Evolutionary conservation across 2,113 vertebrate species (phyloP).

Genomic region (Diadophis punctatus): DNA sequence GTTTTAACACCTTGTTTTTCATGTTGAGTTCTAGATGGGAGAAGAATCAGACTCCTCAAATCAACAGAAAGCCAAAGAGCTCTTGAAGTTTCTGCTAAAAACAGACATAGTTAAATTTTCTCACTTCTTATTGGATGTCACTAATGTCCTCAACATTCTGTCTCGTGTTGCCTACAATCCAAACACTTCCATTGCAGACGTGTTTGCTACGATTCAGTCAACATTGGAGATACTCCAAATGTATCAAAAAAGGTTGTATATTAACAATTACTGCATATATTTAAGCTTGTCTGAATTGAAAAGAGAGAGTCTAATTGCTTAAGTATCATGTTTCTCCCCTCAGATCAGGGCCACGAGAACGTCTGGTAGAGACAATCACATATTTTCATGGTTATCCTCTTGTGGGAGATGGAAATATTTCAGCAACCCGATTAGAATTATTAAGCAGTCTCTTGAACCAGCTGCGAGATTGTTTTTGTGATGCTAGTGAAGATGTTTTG

Average conservation of each 20-base stretch:
- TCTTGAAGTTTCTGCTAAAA: conserved; percentile 54
- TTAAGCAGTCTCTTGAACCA: conserved; percentile 54
- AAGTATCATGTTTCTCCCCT: neutral
- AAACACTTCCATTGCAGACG: conserved; percentile 58
- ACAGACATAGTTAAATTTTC: conserved; percentile 53
- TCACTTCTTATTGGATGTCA: conserved; percentile 59
- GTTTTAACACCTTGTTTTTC: neutral
- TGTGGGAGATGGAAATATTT: conserved; percentile 56
- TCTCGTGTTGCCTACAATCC: conserved; percentile 43
- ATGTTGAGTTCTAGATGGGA: conserved; percentile 36
- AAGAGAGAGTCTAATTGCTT: neutral
- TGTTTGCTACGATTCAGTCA: conserved; percentile 54
- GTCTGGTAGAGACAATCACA: conserved; percentile 30
- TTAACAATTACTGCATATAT: neutral
- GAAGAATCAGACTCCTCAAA: conserved; percentile 20
- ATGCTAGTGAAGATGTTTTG: conserved; percentile 61
- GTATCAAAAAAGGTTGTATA: conserved; percentile 59
- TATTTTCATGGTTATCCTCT: conserved; percentile 56
- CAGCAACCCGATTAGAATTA: conserved; percentile 38
- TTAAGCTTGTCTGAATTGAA: neutral
- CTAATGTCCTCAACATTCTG: conserved; percentile 59
- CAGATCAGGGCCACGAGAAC: conserved; percentile 63
- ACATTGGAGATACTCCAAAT: conserved; percentile 54
- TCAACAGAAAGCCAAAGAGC: conserved; percentile 38
- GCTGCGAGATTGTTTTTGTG: conserved; percentile 54